These are phyloP conservation scores for Calidris pugnax DNA, from an alignment of 2,113 vertebrate species.

Conservation along the genomic window DNA sequence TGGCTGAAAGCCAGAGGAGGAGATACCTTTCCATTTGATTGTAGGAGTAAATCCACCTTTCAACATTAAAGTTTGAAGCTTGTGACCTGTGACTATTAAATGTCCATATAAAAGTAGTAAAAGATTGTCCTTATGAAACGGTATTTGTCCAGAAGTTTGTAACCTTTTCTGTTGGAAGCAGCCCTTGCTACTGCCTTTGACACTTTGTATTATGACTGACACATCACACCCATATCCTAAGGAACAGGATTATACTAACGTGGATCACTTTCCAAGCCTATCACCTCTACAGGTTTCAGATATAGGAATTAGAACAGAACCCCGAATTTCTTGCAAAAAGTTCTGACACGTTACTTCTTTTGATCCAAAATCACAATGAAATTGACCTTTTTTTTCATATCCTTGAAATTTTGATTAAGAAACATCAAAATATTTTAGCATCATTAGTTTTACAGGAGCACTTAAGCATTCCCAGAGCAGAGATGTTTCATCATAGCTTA, in stretches of 20 bases:
- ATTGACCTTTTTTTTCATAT: not conserved
- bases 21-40: not conserved
- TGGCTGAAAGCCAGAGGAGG: not conserved
- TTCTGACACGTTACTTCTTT: not conserved
- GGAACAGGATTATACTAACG: not conserved
- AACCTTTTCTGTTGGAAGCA: not conserved
- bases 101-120: not conserved
- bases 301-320: not conserved
- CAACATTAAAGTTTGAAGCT: not conserved
- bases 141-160: not conserved
- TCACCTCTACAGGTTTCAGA: not conserved
- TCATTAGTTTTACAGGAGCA: not conserved
- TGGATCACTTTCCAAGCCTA: not conserved
- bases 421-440: not conserved
- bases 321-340: not conserved
- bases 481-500: not conserved
- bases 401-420: not conserved
- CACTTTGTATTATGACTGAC: not conserved
- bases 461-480: not conserved
- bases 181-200: not conserved
- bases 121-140: not conserved
- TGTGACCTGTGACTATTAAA: slow-evolving; percentile 4
- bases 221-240: not conserved
- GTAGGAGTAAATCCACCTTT: not conserved
- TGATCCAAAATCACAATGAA: not conserved